Evolutionary conservation across 2,888 invertebrate species (phyloP).

Genomic region (Catotricha subobsoleta): DNA sequence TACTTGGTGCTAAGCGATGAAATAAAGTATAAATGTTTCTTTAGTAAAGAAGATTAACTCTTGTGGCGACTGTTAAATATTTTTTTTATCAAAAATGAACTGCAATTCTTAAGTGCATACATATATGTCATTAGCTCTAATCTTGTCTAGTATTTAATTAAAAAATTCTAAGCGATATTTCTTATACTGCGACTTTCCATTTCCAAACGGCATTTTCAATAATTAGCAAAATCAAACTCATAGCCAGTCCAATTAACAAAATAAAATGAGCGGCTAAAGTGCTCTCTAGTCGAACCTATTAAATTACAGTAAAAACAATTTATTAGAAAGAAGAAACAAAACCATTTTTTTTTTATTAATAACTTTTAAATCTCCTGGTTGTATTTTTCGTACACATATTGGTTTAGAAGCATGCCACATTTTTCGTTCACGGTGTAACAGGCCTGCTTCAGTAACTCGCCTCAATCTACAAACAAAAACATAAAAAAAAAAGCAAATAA

Average conservation of each 20-base stretch:
- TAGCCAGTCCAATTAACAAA: constrained; percentile 32
- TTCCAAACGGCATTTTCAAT: constrained; percentile 18
- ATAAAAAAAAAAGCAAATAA: background rate
- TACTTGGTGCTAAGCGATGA: no score
- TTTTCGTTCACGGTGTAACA: constrained; percentile 37
- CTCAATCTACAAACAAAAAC: constrained; percentile 31
- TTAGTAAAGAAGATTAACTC: no score
- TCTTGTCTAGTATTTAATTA: no score
- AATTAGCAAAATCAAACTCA: constrained; percentile 25
- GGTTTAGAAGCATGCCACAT: constrained; percentile 42
- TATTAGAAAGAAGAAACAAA: background rate
- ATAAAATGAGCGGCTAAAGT: constrained; percentile 38
- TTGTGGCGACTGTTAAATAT: no score
- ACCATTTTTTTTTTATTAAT: constrained; percentile 11
- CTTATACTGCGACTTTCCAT: background rate
- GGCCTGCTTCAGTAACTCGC: constrained; percentile 37
- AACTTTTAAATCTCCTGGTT: constrained; percentile 24
- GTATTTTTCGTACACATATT: constrained; percentile 32
- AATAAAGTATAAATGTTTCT: no score
- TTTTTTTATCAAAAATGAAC: no score
- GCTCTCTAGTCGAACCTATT: constrained; percentile 37
- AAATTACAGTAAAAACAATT: background rate
- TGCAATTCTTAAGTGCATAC: no score
- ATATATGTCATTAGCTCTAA: no score
- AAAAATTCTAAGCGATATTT: no score